Conservation (phyloP, 2,888 invertebrate genomes). For the Patella ulyssiponensis region DNA sequence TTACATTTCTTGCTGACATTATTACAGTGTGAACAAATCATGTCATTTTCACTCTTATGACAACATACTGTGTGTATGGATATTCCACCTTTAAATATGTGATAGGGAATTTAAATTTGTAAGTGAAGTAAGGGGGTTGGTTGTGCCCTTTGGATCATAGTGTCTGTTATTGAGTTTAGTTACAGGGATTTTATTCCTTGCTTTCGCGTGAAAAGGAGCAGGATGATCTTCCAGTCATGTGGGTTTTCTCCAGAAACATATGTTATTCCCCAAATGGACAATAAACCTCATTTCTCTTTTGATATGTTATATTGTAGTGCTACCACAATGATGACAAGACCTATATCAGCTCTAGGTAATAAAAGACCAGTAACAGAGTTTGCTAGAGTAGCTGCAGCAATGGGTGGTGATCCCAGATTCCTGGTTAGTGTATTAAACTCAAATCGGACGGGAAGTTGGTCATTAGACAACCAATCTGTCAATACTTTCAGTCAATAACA, state of each 20-base stretch:
- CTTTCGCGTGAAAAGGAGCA: no score
- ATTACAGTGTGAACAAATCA: no score
- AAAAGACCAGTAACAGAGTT: conserved; percentile 78
- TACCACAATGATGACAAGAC: conserved; percentile 75
- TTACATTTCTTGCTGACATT: no score
- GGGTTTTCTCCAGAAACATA: no score
- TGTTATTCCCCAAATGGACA: no score
- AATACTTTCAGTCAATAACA: background rate
- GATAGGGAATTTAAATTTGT: no score
- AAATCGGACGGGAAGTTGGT: background rate
- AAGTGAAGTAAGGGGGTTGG: no score
- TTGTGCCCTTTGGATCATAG: no score
- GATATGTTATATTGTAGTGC: conserved; percentile 47
- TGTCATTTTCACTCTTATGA: background rate
- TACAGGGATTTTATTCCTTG: no score
- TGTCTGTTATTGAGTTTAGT: no score
- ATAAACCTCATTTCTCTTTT: background rate
- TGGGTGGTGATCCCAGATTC: conserved; percentile 74
- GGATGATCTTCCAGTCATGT: no score
- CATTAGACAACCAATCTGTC: background rate
- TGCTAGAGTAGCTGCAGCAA: conserved; percentile 76
- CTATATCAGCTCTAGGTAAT: conserved; percentile 78
- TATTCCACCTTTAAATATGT: background rate
- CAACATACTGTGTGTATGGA: background rate
- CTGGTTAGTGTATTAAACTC: conserved; percentile 58